phyloP scores from a whole-genome alignment of 2,797 vertebrate species.

The Fistularia tabacaria region DNA sequence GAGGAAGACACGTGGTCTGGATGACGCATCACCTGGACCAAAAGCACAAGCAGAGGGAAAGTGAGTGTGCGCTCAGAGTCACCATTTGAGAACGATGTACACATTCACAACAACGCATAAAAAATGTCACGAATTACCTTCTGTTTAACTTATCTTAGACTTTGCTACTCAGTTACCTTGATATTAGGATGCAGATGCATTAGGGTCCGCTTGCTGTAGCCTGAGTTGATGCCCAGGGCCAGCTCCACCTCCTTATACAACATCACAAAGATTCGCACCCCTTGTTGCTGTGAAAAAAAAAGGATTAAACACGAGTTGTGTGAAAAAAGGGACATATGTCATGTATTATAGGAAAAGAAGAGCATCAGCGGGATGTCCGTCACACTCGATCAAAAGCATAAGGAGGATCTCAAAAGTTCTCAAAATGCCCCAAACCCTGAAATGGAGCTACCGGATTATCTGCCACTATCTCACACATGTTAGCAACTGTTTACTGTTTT shows the following conservation, averaged over 20 bases:
- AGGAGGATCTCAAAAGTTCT: too few relatives aligned
- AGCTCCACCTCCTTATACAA: conserved; percentile 97
- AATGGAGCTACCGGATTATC: too few relatives aligned
- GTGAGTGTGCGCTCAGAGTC: too few relatives aligned
- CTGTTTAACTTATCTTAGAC: too few relatives aligned
- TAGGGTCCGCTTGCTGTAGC: conserved; percentile 92
- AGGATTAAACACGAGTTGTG: neutral
- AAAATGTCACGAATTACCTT: too few relatives aligned
- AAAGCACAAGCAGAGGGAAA: neutral
- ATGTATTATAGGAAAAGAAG: neutral
- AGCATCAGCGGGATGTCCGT: too few relatives aligned
- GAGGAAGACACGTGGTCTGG: conserved; percentile 96
- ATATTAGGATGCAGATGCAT: conserved; percentile 88
- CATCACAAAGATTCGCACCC: conserved; percentile 93
- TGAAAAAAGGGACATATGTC: neutral
- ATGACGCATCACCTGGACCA: conserved; percentile 90
- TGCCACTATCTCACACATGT: too few relatives aligned
- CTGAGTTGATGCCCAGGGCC: conserved; percentile 95
- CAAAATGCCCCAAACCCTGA: too few relatives aligned
- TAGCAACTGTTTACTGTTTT: too few relatives aligned
- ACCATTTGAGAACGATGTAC: too few relatives aligned
- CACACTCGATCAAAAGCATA: too few relatives aligned
- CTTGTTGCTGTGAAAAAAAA: conserved; percentile 84
- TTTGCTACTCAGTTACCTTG: conserved; percentile 76
- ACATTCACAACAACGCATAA: too few relatives aligned